Evolutionary conservation across 64 coral and sea anemone species (phyloP), one percentile per base, ranked within the genome.

Genomic region (Dendronephthya gigantea): DNA sequence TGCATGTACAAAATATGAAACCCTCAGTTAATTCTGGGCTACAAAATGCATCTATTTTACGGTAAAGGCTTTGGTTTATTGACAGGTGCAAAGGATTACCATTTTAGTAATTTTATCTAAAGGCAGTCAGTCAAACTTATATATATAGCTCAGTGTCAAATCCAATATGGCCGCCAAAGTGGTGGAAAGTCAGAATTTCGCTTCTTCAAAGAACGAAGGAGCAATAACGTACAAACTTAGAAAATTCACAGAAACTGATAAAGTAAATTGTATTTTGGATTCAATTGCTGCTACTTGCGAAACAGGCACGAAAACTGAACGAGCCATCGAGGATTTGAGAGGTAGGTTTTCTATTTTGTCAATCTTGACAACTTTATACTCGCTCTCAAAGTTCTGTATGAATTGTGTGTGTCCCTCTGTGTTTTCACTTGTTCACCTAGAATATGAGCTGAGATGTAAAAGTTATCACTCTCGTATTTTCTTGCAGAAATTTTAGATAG

Each of bases 401-500:
- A 58, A 4, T 58, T 15, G 3, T n/a, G n/a, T n/a, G n/a, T n/a
- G n/a, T n/a, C n/a, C n/a, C n/a, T n/a, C n/a, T n/a, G n/a, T n/a
- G n/a, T n/a, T n/a, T n/a, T n/a, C n/a, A n/a, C n/a, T n/a, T n/a
- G n/a, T n/a, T n/a, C n/a, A n/a, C n/a, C n/a, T n/a, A 58, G 6
- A 58, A 15, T 58, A 58, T 58, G 14, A 58, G 3, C 14, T 58
- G 51, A 58, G 2, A 16, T 62, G 55, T 62, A 7, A 62, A 62
- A 62, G 55, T 62, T 58, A 3, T 58, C 3, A 19, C 22, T 58
- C 5, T 15, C 69, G 35, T 79, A 27, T 81, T 23, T 70, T 35
- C 85, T 40, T 96, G 13, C 50, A 96, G 94, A 92, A 8, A 96
- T 96, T 86, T 82, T 96, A 22, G 92, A 96, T 86, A 90, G 90